Evolutionary conservation across 2,113 vertebrate genomes (phyloP).

Genomic region (Narcine bancroftii): DNA sequence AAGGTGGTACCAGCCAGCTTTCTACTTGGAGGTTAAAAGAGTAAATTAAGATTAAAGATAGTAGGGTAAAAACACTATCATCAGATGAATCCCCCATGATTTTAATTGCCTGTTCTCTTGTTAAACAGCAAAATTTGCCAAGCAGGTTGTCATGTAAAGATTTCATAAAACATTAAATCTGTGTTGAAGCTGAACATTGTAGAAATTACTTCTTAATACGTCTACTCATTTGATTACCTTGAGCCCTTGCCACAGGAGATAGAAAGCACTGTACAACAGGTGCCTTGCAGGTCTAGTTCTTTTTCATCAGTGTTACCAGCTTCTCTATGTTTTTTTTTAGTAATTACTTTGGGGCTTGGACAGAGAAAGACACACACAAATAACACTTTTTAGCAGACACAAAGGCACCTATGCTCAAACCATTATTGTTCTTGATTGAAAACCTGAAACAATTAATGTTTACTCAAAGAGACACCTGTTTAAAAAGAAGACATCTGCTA

Average conservation of each 20-base stretch:
- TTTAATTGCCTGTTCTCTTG: neutral
- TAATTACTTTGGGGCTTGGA: no score
- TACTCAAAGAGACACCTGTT: no score
- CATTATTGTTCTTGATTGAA: no score
- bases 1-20: neutral
- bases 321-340: no score
- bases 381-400: no score
- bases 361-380: no score
- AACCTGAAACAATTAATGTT: no score
- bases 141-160: neutral
- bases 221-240: neutral
- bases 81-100: neutral
- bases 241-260: neutral
- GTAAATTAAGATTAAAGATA: neutral
- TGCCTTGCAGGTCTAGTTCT: neutral
- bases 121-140: neutral
- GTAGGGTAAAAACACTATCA: neutral
- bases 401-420: no score
- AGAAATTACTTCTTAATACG: neutral
- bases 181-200: neutral
- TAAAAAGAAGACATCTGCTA: no score
- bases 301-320: no score
- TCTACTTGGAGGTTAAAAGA: neutral
- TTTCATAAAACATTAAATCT: neutral
- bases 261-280: neutral